Evolutionary conservation across 2,888 invertebrate genomes (phyloP).

Genomic region (Tinea trinotella): DNA sequence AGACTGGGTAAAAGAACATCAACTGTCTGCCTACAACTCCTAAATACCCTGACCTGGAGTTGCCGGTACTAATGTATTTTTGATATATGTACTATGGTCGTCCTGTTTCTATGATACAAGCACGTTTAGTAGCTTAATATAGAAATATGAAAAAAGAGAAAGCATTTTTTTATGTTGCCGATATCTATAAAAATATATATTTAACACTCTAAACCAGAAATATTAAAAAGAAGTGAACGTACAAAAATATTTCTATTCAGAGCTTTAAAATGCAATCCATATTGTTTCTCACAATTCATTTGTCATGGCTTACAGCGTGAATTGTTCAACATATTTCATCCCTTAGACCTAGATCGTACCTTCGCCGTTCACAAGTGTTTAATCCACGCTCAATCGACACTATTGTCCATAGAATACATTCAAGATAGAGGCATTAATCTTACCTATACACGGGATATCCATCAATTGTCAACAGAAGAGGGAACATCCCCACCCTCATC

Average conservation of each 20-base stretch:
- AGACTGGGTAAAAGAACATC: too few species aligned
- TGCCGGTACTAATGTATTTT: too few species aligned
- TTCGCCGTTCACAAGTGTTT: constrained; percentile 12
- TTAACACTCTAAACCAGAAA: too few species aligned
- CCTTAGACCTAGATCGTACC: not conserved
- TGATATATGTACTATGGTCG: too few species aligned
- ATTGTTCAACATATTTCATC: not conserved
- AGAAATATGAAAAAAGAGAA: too few species aligned
- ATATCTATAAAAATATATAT: too few species aligned
- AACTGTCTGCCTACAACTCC: too few species aligned
- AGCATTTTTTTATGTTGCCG: too few species aligned
- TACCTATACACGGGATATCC: constrained; percentile 70
- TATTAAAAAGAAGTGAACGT: too few species aligned
- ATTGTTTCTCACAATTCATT: not conserved
- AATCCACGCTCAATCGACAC: constrained; percentile 15
- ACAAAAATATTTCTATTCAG: not conserved
- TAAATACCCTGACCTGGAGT: too few species aligned
- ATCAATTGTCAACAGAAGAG: constrained; percentile 70
- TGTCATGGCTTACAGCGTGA: not conserved
- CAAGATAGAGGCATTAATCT: constrained; percentile 50
- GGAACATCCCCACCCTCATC: constrained; percentile 33
- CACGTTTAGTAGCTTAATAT: too few species aligned
- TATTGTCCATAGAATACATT: constrained; percentile 14
- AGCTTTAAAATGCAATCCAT: not conserved
- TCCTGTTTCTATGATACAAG: too few species aligned